Conservation (phyloP, 1,140 invertebrate species). For the Drosophila yakuba region DNA sequence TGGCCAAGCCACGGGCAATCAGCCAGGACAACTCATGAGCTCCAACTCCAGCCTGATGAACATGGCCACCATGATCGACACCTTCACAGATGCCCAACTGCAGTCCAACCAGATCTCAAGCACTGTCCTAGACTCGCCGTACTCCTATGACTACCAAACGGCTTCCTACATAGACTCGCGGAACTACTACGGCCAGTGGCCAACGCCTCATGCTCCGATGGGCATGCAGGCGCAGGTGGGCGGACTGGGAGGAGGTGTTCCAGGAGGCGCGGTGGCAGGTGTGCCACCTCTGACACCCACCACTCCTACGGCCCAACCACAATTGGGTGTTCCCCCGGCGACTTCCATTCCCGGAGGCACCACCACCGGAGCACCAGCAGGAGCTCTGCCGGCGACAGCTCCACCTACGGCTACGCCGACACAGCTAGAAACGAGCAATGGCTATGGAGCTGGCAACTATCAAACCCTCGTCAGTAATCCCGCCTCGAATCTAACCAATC, state of each 20-base stretch:
- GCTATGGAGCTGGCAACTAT: slow-evolving; percentile 56
- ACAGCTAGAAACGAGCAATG: slow-evolving; percentile 65
- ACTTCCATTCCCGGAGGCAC: slow-evolving; percentile 25
- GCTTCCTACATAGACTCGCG: slow-evolving; percentile 84
- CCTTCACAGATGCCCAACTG: slow-evolving; percentile 90
- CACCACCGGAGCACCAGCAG: slow-evolving; percentile 14
- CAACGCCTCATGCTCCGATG: slow-evolving; percentile 63
- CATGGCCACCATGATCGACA: slow-evolving; percentile 90
- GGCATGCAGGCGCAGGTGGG: slow-evolving; percentile 55
- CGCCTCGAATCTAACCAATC: slow-evolving; percentile 37
- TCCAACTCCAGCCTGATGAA: slow-evolving; percentile 87
- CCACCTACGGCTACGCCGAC: slow-evolving; percentile 35
- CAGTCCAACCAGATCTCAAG: slow-evolving; percentile 93
- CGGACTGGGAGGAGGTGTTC: slow-evolving; percentile 2
- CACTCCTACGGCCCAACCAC: slow-evolving; percentile 56
- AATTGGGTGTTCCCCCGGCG: slow-evolving; percentile 8
- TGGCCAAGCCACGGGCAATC: slow-evolving; percentile 8
- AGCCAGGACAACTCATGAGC: slow-evolving; percentile 82
- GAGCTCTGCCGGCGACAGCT: slow-evolving; percentile 29
- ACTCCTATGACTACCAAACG: slow-evolving; percentile 88
- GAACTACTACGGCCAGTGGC: slow-evolving; percentile 84
- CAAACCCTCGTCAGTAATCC: slow-evolving; percentile 60
- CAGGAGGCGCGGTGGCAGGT: slow-evolving; percentile 19
- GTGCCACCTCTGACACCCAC: slow-evolving; percentile 52
- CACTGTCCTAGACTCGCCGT: slow-evolving; percentile 91